Evolutionary conservation across 2,113 vertebrate genomes (phyloP).

Genomic region (Microcebus griseorufus): DNA sequence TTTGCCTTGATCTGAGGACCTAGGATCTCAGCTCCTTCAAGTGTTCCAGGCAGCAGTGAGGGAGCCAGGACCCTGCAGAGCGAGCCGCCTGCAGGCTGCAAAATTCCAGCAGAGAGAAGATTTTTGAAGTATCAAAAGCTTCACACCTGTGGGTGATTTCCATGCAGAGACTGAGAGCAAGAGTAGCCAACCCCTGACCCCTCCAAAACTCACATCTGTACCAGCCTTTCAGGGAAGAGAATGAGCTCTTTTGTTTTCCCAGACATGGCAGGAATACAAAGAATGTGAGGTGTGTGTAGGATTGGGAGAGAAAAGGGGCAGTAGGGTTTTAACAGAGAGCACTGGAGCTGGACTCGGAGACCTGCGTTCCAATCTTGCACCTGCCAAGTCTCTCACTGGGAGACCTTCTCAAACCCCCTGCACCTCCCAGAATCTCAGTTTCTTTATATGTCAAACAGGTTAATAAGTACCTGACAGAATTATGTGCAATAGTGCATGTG

Average conservation of each 20-base stretch:
- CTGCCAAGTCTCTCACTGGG: not conserved
- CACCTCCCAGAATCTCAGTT: not conserved
- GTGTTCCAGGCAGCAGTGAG: slow-evolving; percentile 17
- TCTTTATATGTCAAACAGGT: slow-evolving; percentile 31
- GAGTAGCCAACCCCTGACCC: slow-evolving; percentile 38
- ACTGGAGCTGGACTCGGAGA: not conserved
- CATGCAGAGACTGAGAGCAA: slow-evolving; percentile 51
- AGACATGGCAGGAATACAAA: slow-evolving; percentile 3
- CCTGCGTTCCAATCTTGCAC: not conserved
- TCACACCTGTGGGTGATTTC: slow-evolving; percentile 58
- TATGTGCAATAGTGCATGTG: not conserved
- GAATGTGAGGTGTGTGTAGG: not conserved
- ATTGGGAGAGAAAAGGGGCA: not conserved
- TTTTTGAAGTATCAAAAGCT: slow-evolving; percentile 74
- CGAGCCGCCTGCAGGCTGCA: slow-evolving; percentile 8
- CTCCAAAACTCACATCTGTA: slow-evolving; percentile 22
- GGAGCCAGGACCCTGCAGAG: slow-evolving; percentile 33
- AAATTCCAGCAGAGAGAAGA: slow-evolving; percentile 58
- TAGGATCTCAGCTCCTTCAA: slow-evolving; percentile 53
- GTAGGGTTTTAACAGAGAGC: not conserved
- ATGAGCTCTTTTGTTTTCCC: slow-evolving; percentile 49
- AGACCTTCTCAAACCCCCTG: not conserved
- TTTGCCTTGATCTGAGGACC: slow-evolving; percentile 68
- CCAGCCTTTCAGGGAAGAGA: not conserved
- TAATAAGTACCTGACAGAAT: not conserved